phyloP scores from a whole-genome alignment of 2,113 vertebrate species.

The Mesembrinibis cayennensis region DNA sequence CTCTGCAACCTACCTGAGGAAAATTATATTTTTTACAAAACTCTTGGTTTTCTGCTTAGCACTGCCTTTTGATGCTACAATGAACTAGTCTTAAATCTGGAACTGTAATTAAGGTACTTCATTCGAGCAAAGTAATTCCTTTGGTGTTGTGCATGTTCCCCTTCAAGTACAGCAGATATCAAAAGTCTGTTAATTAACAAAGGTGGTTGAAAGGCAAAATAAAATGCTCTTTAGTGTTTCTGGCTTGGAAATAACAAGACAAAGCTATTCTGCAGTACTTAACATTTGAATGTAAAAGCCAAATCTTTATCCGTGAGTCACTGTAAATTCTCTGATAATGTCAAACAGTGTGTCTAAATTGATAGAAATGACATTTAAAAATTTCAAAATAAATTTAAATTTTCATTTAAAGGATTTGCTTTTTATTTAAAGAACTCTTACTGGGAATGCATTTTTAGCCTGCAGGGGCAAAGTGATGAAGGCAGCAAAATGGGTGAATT shows the following conservation, averaged over 20 bases:
- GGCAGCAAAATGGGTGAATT: neutral
- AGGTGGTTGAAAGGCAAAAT: conserved; percentile 29
- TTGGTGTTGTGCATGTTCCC: neutral
- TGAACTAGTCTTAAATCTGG: neutral
- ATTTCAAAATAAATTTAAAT: conserved; percentile 66
- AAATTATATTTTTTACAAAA: neutral
- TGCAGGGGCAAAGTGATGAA: neutral
- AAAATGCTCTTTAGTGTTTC: conserved; percentile 52
- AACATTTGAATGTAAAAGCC: conserved; percentile 61
- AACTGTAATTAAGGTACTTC: conserved; percentile 31
- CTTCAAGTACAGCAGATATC: conserved; percentile 20
- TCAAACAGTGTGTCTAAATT: conserved; percentile 57
- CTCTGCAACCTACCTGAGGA: neutral
- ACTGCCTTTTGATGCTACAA: conserved; percentile 18
- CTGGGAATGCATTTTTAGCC: neutral
- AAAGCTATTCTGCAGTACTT: conserved; percentile 50
- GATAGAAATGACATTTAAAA: conserved; percentile 37
- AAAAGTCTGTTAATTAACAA: conserved; percentile 28
- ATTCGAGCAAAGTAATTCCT: conserved; percentile 4
- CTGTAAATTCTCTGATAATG: conserved; percentile 54
- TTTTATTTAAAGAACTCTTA: conserved; percentile 30
- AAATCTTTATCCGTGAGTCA: conserved; percentile 50
- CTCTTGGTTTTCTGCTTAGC: neutral
- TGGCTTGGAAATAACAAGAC: conserved; percentile 59
- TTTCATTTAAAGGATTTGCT: conserved; percentile 61